Evolutionary conservation across 2,888 invertebrate genomes (phyloP).

Genomic region (Diarsia rubi): DNA sequence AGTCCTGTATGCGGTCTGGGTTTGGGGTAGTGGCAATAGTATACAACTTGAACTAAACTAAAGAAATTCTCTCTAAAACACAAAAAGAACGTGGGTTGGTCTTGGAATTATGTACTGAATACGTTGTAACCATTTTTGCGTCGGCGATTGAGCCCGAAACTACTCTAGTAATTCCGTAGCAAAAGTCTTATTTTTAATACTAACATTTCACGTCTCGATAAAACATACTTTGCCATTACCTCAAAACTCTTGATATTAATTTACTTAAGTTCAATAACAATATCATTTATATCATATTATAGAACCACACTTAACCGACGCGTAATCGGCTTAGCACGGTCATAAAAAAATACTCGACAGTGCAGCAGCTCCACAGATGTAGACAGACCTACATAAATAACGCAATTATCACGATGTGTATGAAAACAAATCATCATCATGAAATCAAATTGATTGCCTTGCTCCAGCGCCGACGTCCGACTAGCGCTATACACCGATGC

Average conservation of each 20-base stretch:
- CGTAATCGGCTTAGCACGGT: neutral
- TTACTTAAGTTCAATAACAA: constrained; percentile 33
- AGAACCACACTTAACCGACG: neutral
- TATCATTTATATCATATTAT: neutral
- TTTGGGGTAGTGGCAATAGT: constrained; percentile 20
- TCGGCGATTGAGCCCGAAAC: neutral
- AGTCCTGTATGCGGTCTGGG: constrained; percentile 29
- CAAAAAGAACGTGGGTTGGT: no score
- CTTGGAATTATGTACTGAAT: no score
- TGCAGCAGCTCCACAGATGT: no score
- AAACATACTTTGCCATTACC: neutral
- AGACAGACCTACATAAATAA: no score
- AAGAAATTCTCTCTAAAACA: no score
- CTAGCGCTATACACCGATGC: no score
- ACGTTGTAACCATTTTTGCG: no score
- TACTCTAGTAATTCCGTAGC: neutral
- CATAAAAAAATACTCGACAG: neutral
- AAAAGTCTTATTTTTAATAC: neutral
- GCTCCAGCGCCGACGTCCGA: no score
- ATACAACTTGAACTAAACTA: neutral
- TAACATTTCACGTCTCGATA: no score
- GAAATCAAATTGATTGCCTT: no score
- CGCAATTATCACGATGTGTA: no score
- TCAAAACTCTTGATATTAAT: constrained; percentile 1
- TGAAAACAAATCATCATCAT: no score